A percentile compares a stretch with the other conserved stretches of the same genome.
Evolutionary conservation across 2,113 vertebrate genomes (phyloP).

Genomic region (Thymallus thymallus): DNA sequence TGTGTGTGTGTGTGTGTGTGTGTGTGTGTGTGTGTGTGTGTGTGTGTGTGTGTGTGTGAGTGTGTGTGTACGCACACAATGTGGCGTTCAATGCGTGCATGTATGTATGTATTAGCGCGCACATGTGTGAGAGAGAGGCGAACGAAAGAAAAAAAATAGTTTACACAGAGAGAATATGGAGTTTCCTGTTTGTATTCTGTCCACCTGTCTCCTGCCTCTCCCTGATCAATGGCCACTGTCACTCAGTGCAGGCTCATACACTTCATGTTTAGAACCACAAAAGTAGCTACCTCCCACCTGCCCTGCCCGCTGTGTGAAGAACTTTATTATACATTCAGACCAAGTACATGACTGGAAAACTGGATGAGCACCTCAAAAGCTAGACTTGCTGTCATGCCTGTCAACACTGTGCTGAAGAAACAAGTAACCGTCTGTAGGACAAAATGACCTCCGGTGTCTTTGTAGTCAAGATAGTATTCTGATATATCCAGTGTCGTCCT

Average conservation of each 20-base stretch:
- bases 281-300: constrained; percentile 27
- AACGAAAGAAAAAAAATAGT: background rate
- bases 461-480: background rate
- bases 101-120: background rate
- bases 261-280: constrained; percentile 43
- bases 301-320: constrained; percentile 19
- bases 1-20: no score
- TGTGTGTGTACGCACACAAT: background rate
- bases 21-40: no score
- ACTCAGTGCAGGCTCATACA: constrained; percentile 35
- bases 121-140: constrained; percentile 9
- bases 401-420: constrained; percentile 33
- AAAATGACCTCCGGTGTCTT: constrained; percentile 27
- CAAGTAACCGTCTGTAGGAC: constrained; percentile 9
- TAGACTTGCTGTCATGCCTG: constrained; percentile 32
- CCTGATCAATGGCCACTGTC: constrained; percentile 56
- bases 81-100: no score
- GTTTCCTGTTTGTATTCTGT: constrained; percentile 31
- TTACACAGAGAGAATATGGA: background rate
- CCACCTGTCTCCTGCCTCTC: constrained; percentile 1
- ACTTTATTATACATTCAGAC: constrained; percentile 61
- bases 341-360: constrained; percentile 49
- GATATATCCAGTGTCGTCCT: background rate
- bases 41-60: background rate
- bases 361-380: constrained; percentile 37